These are phyloP conservation scores for Syngnathus typhle DNA, from an alignment of 2,113 vertebrate genomes.

Conservation along the genomic window DNA sequence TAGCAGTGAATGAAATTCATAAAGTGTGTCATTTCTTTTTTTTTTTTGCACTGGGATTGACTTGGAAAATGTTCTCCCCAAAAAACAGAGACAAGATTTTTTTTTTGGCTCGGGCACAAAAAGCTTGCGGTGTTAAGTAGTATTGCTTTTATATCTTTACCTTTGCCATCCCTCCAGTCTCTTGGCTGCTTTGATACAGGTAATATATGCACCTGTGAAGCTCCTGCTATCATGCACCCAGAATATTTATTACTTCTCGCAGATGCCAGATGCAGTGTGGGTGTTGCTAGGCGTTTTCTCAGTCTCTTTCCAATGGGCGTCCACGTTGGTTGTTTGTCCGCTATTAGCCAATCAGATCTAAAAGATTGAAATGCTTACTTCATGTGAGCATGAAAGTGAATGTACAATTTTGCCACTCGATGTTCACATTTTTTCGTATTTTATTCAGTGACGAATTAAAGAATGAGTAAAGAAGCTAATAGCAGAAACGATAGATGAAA, in stretches of 20 bases:
- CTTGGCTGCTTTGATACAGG: constrained; percentile 66
- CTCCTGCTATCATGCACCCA: constrained; percentile 60
- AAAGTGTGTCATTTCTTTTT: too few species aligned
- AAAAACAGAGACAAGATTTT: constrained; percentile 42
- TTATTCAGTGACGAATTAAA: constrained; percentile 26
- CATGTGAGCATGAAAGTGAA: constrained; percentile 25
- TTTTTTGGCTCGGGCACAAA: constrained; percentile 46
- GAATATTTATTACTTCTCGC: constrained; percentile 68
- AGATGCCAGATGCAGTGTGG: constrained; percentile 67
- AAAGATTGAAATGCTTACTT: constrained; percentile 31
- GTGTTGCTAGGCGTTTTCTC: constrained; percentile 64
- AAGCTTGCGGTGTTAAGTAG: constrained; percentile 61
- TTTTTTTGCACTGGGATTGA: constrained; percentile 22
- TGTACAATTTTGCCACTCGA: constrained; percentile 25
- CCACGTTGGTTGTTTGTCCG: constrained; percentile 45
- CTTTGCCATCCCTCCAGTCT: constrained; percentile 61
- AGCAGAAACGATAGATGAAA: constrained; percentile 32
- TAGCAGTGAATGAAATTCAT: neutral
- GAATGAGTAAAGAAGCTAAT: constrained; percentile 26
- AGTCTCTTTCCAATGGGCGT: constrained; percentile 68
- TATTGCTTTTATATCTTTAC: constrained; percentile 65
- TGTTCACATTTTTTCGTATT: constrained; percentile 20
- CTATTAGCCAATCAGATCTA: constrained; percentile 43
- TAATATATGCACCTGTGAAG: constrained; percentile 72
- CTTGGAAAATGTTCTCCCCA: constrained; percentile 42